Evolutionary conservation across 2,888 invertebrate species (phyloP), one percentile per base, ranked within the genome.

Genomic region (Hesperia comma): DNA sequence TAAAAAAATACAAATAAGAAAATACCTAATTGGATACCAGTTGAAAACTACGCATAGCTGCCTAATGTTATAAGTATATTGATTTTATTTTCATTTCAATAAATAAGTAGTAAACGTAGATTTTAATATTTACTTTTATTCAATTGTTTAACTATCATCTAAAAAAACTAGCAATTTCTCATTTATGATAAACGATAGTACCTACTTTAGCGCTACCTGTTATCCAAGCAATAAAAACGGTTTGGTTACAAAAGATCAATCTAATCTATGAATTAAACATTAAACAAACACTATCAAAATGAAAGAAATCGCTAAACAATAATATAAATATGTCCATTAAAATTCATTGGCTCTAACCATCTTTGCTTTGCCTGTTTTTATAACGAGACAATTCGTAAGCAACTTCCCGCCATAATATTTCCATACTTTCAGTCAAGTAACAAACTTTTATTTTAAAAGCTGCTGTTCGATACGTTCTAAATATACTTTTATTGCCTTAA

Each of bases 331-430:
- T 62, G 69, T 68, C 74, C 78, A 83, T 88, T 88, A 88, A 89
- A 87, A 90, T 90, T 89, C 87, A 89, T 88, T 82, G 86, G 80
- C 79, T 78, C 78, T 81, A 82, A 82, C 80, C 82, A 76, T 82
- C 78, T 84, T 79, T 79, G 79, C 80, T 82, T 80, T 75, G 77
- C 79, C 75, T 77, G 73, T 80, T 83, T 86, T 83, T 85, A 77
- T 83, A 87, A 85, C 76, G 76, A 89, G 86, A 87, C 87, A 79
- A 91, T 91, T 90, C 86, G 84, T 88, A 90, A 83, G 86, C 90
- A 68, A 86, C 83, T 87, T 88, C 86, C 84, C 81, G 84, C 84
- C 81, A 82, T 88, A 84, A 86, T 87, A 90, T 90, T 90, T 86
- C 86, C 89, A 91, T 89, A 88, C 81, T 83, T 82, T 81, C 75